A percentile compares a stretch with the other conserved stretches of the same genome.
These are phyloP conservation scores for Ostrea edulis DNA, from an alignment of 1,140 invertebrate genomes.

Conservation along the genomic window DNA sequence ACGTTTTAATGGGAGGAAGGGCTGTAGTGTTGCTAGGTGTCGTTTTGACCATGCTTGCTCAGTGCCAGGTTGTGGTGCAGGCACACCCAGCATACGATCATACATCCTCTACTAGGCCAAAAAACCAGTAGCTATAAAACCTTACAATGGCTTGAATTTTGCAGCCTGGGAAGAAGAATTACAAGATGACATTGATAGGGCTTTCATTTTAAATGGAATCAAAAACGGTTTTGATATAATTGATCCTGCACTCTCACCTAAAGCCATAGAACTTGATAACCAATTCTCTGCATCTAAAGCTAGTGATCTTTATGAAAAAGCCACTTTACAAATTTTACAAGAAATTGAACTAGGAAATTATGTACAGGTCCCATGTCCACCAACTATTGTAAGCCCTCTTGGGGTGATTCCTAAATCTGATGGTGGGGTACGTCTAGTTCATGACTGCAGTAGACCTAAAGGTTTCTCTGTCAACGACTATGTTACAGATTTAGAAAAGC, in stretches of 20 bases:
- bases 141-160: slow-evolving; percentile 18
- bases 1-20: slow-evolving; percentile 20
- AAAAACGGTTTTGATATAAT: slow-evolving; percentile 42
- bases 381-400: slow-evolving; percentile 44
- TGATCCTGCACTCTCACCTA: not conserved
- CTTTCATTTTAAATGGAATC: slow-evolving; percentile 36
- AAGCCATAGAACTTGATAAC: slow-evolving; percentile 14
- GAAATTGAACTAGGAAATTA: slow-evolving; percentile 49
- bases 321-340: slow-evolving; percentile 32
- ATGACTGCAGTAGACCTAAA: slow-evolving; percentile 50
- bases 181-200: slow-evolving; percentile 19
- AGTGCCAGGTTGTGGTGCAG: not conserved
- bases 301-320: slow-evolving; percentile 39
- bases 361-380: not conserved
- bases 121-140: slow-evolving; percentile 28
- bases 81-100: not conserved
- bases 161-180: slow-evolving; percentile 38
- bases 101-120: not conserved
- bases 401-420: no score
- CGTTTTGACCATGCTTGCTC: slow-evolving; percentile 34
- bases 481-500: slow-evolving; percentile 33
- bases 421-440: slow-evolving; percentile 44
- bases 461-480: slow-evolving; percentile 48
- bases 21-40: not conserved
- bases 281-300: slow-evolving; percentile 23